Percentiles rank a stretch among this genome's conserved stretches.
phyloP scores from a whole-genome alignment of 1,140 invertebrate genomes.

The Drosophila hydei region DNA sequence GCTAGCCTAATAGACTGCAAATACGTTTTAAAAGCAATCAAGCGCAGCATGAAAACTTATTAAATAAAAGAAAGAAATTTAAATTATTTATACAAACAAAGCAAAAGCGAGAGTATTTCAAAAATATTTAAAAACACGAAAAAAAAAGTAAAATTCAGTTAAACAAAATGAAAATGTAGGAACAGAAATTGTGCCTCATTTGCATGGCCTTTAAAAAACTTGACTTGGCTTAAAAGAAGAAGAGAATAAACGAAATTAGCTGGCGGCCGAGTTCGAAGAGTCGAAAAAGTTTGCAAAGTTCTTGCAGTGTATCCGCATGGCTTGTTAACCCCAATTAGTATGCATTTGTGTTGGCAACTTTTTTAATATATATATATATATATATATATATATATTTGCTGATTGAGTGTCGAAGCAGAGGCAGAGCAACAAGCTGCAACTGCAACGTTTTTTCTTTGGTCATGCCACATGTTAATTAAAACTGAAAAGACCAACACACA shows the following conservation, averaged over 20 bases:
- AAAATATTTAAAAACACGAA: not conserved
- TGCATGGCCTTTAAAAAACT: not conserved
- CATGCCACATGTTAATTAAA: slow-evolving; percentile 60
- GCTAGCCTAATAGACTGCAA: not conserved
- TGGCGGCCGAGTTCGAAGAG: slow-evolving; percentile 13
- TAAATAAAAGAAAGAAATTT: slow-evolving; percentile 4
- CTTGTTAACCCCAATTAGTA: slow-evolving; percentile 80
- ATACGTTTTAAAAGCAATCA: slow-evolving; percentile 19
- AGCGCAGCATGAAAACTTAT: not conserved
- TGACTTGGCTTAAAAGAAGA: too few species aligned
- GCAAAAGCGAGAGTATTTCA: not conserved
- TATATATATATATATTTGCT: slow-evolving; percentile 2
- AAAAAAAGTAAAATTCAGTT: not conserved
- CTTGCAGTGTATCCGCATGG: slow-evolving; percentile 9
- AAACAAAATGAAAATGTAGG: not conserved
- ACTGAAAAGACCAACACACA: slow-evolving; percentile 24
- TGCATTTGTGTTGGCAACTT: slow-evolving; percentile 53
- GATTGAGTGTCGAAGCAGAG: slow-evolving; percentile 39
- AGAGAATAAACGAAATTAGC: slow-evolving; percentile 13
- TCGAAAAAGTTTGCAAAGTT: slow-evolving; percentile 7
- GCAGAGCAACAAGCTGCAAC: slow-evolving; percentile 4
- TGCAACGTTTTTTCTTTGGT: slow-evolving; percentile 28
- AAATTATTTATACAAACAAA: not conserved
- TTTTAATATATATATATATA: slow-evolving; percentile 5
- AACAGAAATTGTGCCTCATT: not conserved